A percentile compares a stretch with the other conserved stretches of the same genome.
Evolutionary conservation across 2,797 vertebrate species (phyloP).

Genomic region (Psittacula echo): DNA sequence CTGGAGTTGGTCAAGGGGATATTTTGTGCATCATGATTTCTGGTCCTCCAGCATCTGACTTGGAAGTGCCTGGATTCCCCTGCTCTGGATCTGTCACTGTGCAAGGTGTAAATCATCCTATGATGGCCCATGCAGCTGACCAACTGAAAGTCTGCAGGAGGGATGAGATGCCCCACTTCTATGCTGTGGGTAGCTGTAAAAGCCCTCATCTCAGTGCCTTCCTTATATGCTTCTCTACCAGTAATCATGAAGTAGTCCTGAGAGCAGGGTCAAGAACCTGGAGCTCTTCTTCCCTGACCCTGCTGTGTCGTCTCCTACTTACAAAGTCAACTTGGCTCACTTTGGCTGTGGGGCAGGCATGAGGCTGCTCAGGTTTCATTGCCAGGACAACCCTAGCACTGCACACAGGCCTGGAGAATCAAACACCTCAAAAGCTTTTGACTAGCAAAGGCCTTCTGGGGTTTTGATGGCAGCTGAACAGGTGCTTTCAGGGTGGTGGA

Average conservation of each 20-base stretch:
- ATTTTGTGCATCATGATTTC: accelerated
- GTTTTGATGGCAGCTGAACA: not conserved
- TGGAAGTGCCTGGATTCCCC: not conserved
- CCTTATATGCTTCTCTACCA: not conserved
- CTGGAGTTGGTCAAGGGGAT: not conserved
- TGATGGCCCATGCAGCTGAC: not conserved
- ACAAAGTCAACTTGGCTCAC: not conserved
- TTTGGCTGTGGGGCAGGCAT: not conserved
- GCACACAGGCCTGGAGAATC: not conserved
- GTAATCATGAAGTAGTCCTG: not conserved
- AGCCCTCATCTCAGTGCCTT: not conserved
- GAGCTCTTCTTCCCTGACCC: not conserved
- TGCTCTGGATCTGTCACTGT: not conserved
- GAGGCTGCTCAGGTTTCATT: not conserved
- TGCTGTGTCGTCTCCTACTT: accelerated
- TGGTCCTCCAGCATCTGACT: not conserved
- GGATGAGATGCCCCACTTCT: not conserved
- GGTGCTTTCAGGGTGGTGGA: not conserved
- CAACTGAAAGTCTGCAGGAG: not conserved
- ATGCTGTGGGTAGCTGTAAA: not conserved
- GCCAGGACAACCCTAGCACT: not conserved
- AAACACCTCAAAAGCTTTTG: not conserved
- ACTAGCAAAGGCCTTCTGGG: not conserved
- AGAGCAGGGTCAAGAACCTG: not conserved
- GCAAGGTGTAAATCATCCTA: not conserved